Conservation (phyloP, 1,140 invertebrate species). For the Nebria ingens region DNA sequence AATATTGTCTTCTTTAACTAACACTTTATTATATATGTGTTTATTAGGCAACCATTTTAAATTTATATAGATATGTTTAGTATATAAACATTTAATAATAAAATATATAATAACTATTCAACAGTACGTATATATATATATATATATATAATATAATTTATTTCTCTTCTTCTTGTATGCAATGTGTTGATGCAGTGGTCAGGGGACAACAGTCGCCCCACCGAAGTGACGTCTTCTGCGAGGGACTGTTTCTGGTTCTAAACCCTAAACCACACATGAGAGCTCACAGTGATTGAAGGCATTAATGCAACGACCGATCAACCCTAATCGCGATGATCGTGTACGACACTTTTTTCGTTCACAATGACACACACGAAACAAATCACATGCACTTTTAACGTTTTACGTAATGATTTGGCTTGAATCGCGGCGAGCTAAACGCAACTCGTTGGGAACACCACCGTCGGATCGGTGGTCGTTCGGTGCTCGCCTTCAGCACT, state of each 20-base stretch:
- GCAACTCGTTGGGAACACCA: slow-evolving; percentile 7
- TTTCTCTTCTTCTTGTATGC: not conserved
- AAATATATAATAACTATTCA: not conserved
- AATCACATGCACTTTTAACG: no score
- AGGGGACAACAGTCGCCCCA: slow-evolving; percentile 80
- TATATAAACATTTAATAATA: slow-evolving; percentile 6
- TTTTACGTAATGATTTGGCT: no score
- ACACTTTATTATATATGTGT: no score
- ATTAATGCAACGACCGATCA: slow-evolving; percentile 9
- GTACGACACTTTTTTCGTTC: not conserved
- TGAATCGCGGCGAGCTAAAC: slow-evolving; percentile 18
- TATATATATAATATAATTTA: slow-evolving; percentile 10
- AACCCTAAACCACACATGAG: slow-evolving; percentile 88
- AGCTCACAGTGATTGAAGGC: slow-evolving; percentile 31
- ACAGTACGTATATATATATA: slow-evolving; percentile 11
- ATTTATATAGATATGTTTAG: no score
- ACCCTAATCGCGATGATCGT: not conserved
- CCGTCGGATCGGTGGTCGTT: not conserved
- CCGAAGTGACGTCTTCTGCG: slow-evolving; percentile 86
- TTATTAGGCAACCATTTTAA: no score
- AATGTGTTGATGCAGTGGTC: not conserved
- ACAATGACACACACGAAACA: not conserved
- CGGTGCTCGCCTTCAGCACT: not conserved
- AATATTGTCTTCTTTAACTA: no score
- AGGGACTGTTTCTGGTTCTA: slow-evolving; percentile 89